Percentiles rank a stretch among this genome's conserved stretches.
Conservation (phyloP, 1,140 invertebrate species). For the Calycopis cecrops region DNA sequence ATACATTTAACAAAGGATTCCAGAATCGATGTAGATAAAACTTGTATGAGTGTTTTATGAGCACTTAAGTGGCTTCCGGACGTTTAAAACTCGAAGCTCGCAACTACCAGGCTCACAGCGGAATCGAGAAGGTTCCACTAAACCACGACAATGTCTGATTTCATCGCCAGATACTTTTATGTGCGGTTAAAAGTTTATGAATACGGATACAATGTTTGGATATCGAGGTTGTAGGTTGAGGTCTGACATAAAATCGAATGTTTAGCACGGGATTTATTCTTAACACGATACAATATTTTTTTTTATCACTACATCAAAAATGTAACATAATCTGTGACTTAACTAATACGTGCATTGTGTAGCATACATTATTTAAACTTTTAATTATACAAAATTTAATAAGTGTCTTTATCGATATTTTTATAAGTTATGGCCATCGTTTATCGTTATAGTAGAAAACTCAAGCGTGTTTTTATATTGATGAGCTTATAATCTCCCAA, state of each 20-base stretch:
- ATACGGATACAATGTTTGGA: constrained; percentile 37
- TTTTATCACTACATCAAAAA: not conserved
- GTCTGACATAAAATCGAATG: constrained; percentile 4
- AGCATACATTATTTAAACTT: too few relatives aligned
- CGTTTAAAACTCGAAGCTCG: constrained; percentile 55
- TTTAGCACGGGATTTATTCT: not conserved
- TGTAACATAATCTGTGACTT: too few relatives aligned
- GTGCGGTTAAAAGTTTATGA: constrained; percentile 50
- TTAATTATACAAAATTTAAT: too few relatives aligned
- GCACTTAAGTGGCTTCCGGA: constrained; percentile 62
- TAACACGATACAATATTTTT: constrained; percentile 3
- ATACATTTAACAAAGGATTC: constrained; percentile 41
- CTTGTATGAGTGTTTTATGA: constrained; percentile 69
- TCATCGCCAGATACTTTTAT: constrained; percentile 48
- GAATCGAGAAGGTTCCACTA: constrained; percentile 48
- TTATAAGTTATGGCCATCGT: too few relatives aligned
- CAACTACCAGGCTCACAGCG: constrained; percentile 31
- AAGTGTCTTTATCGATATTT: too few relatives aligned
- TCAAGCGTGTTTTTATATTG: too few relatives aligned
- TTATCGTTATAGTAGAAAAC: too few relatives aligned
- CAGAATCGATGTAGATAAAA: constrained; percentile 48
- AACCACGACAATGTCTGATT: constrained; percentile 61
- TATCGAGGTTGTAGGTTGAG: constrained; percentile 7
- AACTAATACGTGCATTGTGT: too few relatives aligned
- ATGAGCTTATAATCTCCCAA: too few relatives aligned